phyloP scores from a whole-genome alignment of 2,888 invertebrate species.

The Augiades crinisus region DNA sequence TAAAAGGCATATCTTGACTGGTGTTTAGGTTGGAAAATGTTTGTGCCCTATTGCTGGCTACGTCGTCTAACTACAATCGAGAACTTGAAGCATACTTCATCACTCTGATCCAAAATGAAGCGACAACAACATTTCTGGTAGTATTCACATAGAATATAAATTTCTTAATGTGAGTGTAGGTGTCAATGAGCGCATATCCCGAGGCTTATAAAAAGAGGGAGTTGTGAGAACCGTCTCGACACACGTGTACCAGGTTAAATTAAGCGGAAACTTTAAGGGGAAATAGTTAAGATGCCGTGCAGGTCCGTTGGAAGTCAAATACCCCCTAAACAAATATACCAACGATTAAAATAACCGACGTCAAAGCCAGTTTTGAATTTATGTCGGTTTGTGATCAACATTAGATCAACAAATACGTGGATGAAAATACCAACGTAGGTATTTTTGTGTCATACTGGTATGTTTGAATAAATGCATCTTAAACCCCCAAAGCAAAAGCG shows the following conservation, averaged over 20 bases:
- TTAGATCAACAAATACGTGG: not conserved
- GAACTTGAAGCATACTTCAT: too few species aligned
- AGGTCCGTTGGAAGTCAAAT: constrained; percentile 48
- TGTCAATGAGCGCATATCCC: not conserved
- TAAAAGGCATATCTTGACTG: too few species aligned
- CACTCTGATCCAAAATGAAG: too few species aligned
- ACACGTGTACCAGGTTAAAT: constrained; percentile 56
- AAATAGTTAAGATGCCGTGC: constrained; percentile 72
- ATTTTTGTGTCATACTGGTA: not conserved
- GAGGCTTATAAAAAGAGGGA: not conserved
- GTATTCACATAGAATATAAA: not conserved
- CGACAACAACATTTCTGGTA: too few species aligned
- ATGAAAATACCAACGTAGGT: not conserved
- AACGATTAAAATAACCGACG: constrained; percentile 13
- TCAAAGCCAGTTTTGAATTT: constrained; percentile 19
- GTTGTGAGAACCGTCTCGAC: constrained; percentile 11
- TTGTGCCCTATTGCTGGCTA: too few species aligned
- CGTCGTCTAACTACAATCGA: too few species aligned
- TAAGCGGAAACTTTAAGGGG: constrained; percentile 73
- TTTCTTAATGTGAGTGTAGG: not conserved
- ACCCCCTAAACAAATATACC: constrained; percentile 22
- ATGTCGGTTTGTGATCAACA: constrained; percentile 12
- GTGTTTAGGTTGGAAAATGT: too few species aligned
- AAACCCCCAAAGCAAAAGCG: too few species aligned
- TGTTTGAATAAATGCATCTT: not conserved